phyloP scores from a whole-genome alignment of 2,888 invertebrate species.

The Eupithecia subumbrata region DNA sequence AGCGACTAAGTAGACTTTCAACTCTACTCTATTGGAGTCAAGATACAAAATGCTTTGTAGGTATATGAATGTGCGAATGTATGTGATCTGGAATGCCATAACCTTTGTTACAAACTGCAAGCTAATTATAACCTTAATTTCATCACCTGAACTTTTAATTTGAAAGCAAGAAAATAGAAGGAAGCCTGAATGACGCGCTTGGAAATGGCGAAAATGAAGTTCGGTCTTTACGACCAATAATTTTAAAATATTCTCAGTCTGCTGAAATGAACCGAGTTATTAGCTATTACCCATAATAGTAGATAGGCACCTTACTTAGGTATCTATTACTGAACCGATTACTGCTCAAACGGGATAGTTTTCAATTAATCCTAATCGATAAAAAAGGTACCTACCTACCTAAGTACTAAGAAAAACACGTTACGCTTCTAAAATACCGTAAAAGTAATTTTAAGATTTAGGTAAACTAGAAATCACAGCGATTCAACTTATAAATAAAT shows the following conservation, averaged over 20 bases:
- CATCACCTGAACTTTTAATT: constrained; percentile 12
- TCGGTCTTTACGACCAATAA: constrained; percentile 41
- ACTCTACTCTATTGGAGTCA: constrained; percentile 28
- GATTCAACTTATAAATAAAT: not conserved
- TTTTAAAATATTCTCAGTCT: constrained; percentile 39
- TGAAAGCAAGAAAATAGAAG: constrained; percentile 28
- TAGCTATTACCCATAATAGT: not conserved
- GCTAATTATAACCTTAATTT: constrained; percentile 42
- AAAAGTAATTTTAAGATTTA: not conserved
- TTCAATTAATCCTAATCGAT: no score
- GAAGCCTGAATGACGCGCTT: constrained; percentile 57
- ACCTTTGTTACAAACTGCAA: constrained; percentile 32
- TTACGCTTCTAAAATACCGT: not conserved
- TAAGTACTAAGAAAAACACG: no score
- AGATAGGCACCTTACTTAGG: not conserved
- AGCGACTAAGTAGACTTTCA: constrained; percentile 24
- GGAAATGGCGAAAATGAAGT: constrained; percentile 49
- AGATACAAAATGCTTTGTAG: constrained; percentile 20
- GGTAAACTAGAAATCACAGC: not conserved
- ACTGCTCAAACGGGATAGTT: no score
- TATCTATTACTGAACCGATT: not conserved
- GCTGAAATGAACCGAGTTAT: constrained; percentile 2
- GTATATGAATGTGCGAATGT: not conserved
- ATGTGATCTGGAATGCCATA: constrained; percentile 38
- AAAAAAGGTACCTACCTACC: no score